Evolutionary conservation across 1,140 invertebrate species (phyloP).

Genomic region (Mamestra configurata): DNA sequence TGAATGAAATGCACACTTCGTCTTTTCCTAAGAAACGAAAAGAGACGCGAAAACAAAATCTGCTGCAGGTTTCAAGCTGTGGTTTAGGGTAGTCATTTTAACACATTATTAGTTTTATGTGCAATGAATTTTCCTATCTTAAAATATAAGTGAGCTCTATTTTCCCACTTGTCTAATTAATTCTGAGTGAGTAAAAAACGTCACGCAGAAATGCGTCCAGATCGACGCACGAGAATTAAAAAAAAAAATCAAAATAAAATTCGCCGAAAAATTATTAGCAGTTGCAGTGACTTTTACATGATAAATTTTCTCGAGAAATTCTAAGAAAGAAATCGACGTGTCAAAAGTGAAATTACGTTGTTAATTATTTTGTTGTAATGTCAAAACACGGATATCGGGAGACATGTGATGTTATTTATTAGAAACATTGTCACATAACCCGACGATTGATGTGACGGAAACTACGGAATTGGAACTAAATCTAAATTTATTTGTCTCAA

Average conservation of each 20-base stretch:
- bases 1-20: background rate
- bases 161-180: no score
- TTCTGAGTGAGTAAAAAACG: no score
- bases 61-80: no score
- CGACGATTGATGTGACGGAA: constrained; percentile 13
- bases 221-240: background rate
- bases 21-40: no score
- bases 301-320: constrained; percentile 1
- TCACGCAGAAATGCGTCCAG: no score
- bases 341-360: constrained; percentile 20
- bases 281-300: background rate
- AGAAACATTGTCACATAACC: constrained; percentile 8
- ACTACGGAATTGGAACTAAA: background rate
- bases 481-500: background rate
- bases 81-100: no score
- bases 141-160: no score
- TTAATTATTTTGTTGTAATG: constrained; percentile 19
- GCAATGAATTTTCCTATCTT: no score
- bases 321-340: background rate
- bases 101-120: no score
- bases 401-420: background rate
- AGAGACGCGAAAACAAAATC: no score
- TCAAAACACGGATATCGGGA: constrained; percentile 6
- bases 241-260: constrained; percentile 18
- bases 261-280: background rate